phyloP scores from a whole-genome alignment of 2,888 invertebrate genomes.

The Pollenia griseotomentosa region DNA sequence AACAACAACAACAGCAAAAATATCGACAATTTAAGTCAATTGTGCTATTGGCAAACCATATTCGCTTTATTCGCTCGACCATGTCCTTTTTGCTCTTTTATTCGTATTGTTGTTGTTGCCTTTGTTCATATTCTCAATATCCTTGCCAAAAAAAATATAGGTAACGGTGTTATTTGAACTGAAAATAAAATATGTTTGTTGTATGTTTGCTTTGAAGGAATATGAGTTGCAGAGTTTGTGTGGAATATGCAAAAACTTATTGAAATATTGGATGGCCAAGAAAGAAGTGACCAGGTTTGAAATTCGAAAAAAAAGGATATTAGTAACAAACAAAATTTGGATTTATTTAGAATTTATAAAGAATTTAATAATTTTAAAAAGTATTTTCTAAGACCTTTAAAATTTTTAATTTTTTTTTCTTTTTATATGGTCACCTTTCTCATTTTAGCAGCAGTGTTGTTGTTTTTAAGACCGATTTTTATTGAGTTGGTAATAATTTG shows the following conservation, averaged over 20 bases:
- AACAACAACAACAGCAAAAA: neutral
- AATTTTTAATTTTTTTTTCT: neutral
- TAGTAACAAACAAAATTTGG: neutral
- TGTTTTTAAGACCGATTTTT: constrained; percentile 40
- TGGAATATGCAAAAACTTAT: constrained; percentile 19
- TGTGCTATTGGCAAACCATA: constrained; percentile 64
- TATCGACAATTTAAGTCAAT: constrained; percentile 58
- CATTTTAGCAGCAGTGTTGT: constrained; percentile 1
- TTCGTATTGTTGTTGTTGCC: constrained; percentile 15
- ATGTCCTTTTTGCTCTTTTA: constrained; percentile 26
- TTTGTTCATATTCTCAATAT: constrained; percentile 54
- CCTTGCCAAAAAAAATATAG: constrained; percentile 66
- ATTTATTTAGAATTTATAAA: no score
- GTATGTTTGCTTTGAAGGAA: neutral
- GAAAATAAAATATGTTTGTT: constrained; percentile 66
- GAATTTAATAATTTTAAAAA: no score
- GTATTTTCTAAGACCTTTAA: no score
- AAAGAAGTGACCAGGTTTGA: constrained; percentile 28
- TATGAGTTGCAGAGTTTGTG: neutral
- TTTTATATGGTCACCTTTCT: constrained; percentile 15
- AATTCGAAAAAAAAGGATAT: neutral
- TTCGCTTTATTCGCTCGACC: constrained; percentile 33
- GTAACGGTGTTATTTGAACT: constrained; percentile 65
- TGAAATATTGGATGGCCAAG: neutral
- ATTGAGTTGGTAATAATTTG: constrained; percentile 70